Percentiles rank a stretch among this genome's conserved stretches.
Conservation (phyloP, 2,888 invertebrate species). For the Tiphia femorata region DNA sequence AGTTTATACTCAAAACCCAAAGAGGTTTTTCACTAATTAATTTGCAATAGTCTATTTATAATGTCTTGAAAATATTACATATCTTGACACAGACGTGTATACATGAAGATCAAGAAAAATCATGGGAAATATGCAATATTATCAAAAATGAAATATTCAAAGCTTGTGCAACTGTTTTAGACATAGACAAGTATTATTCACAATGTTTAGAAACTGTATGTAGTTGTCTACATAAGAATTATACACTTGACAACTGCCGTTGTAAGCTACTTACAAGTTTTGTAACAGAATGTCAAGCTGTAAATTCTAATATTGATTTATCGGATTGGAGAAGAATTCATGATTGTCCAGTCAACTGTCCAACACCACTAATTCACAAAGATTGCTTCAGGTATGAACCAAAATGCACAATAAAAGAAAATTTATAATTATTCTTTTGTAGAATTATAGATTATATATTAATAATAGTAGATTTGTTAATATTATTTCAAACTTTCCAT, state of each 20-base stretch:
- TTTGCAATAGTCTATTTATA: neutral
- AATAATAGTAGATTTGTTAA: neutral
- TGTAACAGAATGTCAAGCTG: conserved; percentile 80
- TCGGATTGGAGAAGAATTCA: conserved; percentile 79
- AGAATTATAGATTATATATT: no score
- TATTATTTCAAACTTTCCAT: neutral
- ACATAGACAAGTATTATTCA: conserved; percentile 78
- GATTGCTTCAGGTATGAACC: conserved; percentile 84
- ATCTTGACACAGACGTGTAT: conserved; percentile 70
- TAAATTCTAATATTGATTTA: conserved; percentile 75
- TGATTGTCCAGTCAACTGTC: conserved; percentile 81
- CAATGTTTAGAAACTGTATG: conserved; percentile 84
- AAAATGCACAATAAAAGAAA: no score
- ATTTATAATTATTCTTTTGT: no score
- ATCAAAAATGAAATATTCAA: conserved; percentile 78
- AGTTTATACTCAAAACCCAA: neutral
- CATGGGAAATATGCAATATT: conserved; percentile 78
- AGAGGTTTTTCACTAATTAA: neutral
- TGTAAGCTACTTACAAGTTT: conserved; percentile 80
- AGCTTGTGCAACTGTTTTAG: conserved; percentile 75
- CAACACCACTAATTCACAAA: conserved; percentile 82
- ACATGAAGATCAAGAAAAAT: conserved; percentile 74
- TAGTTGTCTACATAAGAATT: conserved; percentile 74
- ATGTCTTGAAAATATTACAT: neutral
- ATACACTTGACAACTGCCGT: conserved; percentile 73